Evolutionary conservation across 2,888 invertebrate species (phyloP).

Genomic region (Bembecia ichneumoniformis): DNA sequence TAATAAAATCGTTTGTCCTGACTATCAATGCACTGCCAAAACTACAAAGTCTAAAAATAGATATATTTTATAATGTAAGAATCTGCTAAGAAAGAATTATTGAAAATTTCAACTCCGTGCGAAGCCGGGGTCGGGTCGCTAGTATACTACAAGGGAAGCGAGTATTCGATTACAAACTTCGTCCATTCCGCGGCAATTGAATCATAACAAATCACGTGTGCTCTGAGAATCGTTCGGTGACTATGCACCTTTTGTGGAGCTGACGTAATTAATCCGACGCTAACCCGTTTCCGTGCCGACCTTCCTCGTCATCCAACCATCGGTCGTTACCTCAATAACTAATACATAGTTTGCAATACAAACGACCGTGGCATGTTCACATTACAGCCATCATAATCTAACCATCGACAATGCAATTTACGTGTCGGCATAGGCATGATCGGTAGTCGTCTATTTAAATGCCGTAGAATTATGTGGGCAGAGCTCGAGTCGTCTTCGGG

Average conservation of each 20-base stretch:
- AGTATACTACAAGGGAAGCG: too few relatives aligned
- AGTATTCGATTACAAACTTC: too few relatives aligned
- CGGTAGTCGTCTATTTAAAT: constrained; percentile 29
- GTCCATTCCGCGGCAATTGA: too few relatives aligned
- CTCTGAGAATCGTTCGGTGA: constrained; percentile 15
- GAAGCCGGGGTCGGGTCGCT: too few relatives aligned
- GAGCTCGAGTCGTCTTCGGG: constrained; percentile 33
- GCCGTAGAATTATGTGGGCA: constrained; percentile 47
- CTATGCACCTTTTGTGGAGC: constrained; percentile 31
- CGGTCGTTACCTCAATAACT: constrained; percentile 18
- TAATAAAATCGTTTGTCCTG: too few relatives aligned
- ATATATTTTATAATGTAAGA: too few relatives aligned
- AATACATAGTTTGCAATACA: constrained; percentile 22
- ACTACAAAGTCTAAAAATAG: too few relatives aligned
- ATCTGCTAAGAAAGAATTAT: too few relatives aligned
- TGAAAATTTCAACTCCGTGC: too few relatives aligned
- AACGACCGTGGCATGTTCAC: constrained; percentile 32
- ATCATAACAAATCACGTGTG: too few relatives aligned
- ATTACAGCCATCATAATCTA: constrained; percentile 33
- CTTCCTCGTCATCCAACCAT: not conserved
- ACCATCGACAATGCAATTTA: constrained; percentile 38
- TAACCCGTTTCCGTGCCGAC: constrained; percentile 28
- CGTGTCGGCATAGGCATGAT: constrained; percentile 16
- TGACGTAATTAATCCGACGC: constrained; percentile 40
- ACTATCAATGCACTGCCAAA: too few relatives aligned